Conservation (phyloP, 2,797 vertebrate species). For the Megaceryle alcyon region DNA sequence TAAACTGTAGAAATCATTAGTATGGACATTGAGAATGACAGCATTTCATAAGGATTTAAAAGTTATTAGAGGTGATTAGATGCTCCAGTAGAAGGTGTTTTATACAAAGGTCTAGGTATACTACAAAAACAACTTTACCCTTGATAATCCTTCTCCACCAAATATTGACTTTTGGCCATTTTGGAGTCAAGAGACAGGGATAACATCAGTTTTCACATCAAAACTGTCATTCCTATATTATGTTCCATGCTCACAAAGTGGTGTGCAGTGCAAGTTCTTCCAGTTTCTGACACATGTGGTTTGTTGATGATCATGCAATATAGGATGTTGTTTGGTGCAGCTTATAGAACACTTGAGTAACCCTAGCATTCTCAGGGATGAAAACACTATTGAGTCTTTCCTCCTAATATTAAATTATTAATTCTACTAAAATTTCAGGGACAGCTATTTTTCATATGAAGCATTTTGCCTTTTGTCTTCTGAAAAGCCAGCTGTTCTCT, state of each 20-base stretch:
- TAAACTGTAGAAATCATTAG: background rate
- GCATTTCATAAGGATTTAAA: background rate
- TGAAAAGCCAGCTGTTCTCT: background rate
- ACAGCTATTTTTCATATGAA: background rate
- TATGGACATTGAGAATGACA: background rate
- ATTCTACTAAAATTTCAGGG: background rate
- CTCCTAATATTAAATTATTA: background rate
- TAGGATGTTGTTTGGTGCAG: background rate
- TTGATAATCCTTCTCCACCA: background rate
- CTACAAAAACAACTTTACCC: background rate
- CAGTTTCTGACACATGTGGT: background rate
- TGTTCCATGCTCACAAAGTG: background rate
- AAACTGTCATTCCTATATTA: background rate
- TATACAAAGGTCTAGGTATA: background rate
- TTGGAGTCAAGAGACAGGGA: background rate
- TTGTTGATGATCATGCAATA: background rate
- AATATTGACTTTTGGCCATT: background rate
- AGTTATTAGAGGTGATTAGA: background rate
- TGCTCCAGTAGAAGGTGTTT: background rate
- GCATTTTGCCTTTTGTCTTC: background rate
- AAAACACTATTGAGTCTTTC: background rate
- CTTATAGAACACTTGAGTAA: background rate
- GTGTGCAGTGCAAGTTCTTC: background rate
- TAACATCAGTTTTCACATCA: background rate
- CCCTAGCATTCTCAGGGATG: background rate